Percentiles rank a stretch among this genome's conserved stretches.
phyloP scores from a whole-genome alignment of 2,113 vertebrate genomes.

The Stegastes partitus region DNA sequence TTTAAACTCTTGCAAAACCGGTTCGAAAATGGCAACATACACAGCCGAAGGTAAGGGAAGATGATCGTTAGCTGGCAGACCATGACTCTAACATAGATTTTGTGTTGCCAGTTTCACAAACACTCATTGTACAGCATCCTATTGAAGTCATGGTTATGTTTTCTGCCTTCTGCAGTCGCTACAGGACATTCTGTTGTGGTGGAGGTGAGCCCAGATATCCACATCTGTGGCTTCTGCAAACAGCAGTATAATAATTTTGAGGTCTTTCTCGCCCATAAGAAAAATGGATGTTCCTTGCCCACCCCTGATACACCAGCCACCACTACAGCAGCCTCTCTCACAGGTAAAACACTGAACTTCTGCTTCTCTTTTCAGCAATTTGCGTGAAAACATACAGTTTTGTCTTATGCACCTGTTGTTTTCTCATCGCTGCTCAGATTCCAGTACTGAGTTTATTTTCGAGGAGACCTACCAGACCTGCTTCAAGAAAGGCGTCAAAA shows the following conservation, averaged over 20 bases:
- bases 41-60: conserved; percentile 77
- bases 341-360: conserved; percentile 77
- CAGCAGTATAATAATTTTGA: conserved; percentile 96
- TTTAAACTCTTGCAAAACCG: conserved; percentile 53
- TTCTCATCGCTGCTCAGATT: conserved; percentile 78
- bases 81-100: not conserved
- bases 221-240: conserved; percentile 98
- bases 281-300: conserved; percentile 90
- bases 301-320: conserved; percentile 75
- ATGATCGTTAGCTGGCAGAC: not conserved
- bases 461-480: conserved; percentile 93
- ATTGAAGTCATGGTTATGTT: not conserved
- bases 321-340: conserved; percentile 84
- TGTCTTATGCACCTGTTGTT: not conserved
- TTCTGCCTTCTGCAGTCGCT: conserved; percentile 69
- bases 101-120: not conserved
- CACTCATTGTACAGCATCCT: not conserved
- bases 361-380: not conserved
- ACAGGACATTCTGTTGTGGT: conserved; percentile 89
- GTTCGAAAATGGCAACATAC: conserved; percentile 80
- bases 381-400: too few relatives aligned
- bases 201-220: conserved; percentile 94
- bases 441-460: conserved; percentile 91
- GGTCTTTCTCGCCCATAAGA: conserved; percentile 94
- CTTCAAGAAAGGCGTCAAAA: conserved; percentile 87